These are phyloP conservation scores for Peribatodes rhomboidaria DNA, from an alignment of 2,888 invertebrate genomes.

Conservation along the genomic window DNA sequence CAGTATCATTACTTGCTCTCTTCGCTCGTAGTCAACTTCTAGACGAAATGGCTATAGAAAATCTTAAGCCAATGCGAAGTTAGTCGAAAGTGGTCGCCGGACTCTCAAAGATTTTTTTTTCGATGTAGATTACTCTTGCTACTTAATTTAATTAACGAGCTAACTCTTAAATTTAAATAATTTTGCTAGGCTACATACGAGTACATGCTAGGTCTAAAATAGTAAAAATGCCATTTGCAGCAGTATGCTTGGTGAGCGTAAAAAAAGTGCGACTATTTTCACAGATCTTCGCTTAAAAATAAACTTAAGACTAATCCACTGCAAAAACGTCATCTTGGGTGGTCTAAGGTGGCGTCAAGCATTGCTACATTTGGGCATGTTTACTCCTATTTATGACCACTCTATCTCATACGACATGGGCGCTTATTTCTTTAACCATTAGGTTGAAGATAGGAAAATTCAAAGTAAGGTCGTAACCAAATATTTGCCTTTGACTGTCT, in stretches of 20 bases:
- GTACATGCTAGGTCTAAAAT: background rate
- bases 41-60: too few species aligned
- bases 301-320: constrained; percentile 70
- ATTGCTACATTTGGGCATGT: constrained; percentile 72
- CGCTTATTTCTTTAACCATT: constrained; percentile 11
- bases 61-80: too few species aligned
- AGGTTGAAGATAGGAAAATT: constrained; percentile 49
- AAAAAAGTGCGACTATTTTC: constrained; percentile 64
- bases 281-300: constrained; percentile 66
- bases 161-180: too few species aligned
- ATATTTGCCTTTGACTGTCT: constrained; percentile 78
- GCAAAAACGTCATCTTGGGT: constrained; percentile 80
- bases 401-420: constrained; percentile 23
- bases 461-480: constrained; percentile 66
- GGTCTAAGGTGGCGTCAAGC: constrained; percentile 81
- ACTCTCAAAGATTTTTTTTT: too few species aligned
- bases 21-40: too few species aligned
- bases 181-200: too few species aligned
- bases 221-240: constrained; percentile 7
- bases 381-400: constrained; percentile 61
- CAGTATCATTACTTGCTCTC: too few species aligned
- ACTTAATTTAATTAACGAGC: too few species aligned
- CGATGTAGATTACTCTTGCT: too few species aligned
- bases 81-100: too few species aligned
- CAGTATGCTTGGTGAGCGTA: constrained; percentile 35